phyloP scores from a whole-genome alignment of 2,797 vertebrate species.

The Gymnoscopelus microlampas region DNA sequence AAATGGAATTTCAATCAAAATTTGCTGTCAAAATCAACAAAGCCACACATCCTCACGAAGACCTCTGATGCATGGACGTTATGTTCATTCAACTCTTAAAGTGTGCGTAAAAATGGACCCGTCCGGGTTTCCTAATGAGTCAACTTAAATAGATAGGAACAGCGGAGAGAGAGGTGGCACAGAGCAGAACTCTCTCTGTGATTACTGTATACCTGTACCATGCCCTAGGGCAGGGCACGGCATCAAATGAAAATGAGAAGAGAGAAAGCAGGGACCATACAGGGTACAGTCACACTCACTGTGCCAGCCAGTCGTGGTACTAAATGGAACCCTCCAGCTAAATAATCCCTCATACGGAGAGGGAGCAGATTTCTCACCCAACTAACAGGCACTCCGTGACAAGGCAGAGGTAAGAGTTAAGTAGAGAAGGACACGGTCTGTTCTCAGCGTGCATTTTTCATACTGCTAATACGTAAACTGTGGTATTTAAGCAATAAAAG shows the following conservation, averaged over 20 bases:
- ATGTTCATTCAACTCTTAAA: too few relatives aligned
- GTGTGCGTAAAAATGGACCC: background rate
- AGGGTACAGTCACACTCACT: constrained; percentile 21
- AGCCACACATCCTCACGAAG: too few relatives aligned
- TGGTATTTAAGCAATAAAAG: too few relatives aligned
- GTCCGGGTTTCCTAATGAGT: constrained; percentile 41
- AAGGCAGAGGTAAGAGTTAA: constrained; percentile 3
- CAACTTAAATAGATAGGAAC: constrained; percentile 28
- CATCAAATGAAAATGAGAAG: constrained; percentile 40
- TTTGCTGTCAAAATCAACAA: too few relatives aligned
- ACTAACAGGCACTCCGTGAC: constrained; percentile 25
- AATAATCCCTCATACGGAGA: constrained; percentile 35
- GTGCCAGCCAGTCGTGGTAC: constrained; percentile 16
- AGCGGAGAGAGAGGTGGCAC: constrained; percentile 4
- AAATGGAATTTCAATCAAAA: too few relatives aligned
- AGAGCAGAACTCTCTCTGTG: constrained; percentile 22
- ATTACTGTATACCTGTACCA: background rate
- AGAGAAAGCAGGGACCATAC: constrained; percentile 23
- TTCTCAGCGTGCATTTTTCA: background rate
- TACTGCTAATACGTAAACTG: background rate
- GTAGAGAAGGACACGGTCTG: background rate
- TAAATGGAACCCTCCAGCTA: constrained; percentile 34
- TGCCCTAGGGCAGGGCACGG: constrained; percentile 19
- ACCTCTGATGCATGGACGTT: too few relatives aligned
- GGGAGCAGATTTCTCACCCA: constrained; percentile 32